Conservation (phyloP, 2,797 vertebrate genomes). For the Rhinatrema bivittatum region DNA sequence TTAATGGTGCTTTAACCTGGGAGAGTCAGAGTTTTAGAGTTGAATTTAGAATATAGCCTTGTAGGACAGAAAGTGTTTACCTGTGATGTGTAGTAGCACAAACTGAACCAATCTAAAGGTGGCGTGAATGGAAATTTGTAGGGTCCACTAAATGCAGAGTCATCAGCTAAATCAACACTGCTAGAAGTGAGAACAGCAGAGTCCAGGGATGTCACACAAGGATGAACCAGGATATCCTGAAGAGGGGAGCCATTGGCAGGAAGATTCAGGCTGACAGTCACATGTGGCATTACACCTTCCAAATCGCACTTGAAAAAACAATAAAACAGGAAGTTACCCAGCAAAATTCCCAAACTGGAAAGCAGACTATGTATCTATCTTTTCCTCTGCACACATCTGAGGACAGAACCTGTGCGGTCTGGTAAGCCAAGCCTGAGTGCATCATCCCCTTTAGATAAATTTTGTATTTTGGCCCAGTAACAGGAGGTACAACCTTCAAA, state of each 20-base stretch:
- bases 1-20: too few relatives aligned
- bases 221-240: conserved; percentile 86
- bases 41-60: too few relatives aligned
- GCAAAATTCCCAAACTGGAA: background rate
- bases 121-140: conserved; percentile 93
- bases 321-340: conserved; percentile 4
- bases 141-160: conserved; percentile 81
- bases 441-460: too few relatives aligned
- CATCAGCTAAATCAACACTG: conserved; percentile 68
- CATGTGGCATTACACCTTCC: conserved; percentile 81
- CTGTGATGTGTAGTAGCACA: conserved; percentile 92
- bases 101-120: conserved; percentile 77
- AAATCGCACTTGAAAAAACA: conserved; percentile 76
- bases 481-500: too few relatives aligned
- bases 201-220: conserved; percentile 84
- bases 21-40: too few relatives aligned
- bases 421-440: too few relatives aligned
- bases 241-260: conserved; percentile 85
- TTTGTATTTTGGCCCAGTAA: too few relatives aligned
- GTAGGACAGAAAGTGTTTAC: too few relatives aligned
- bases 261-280: conserved; percentile 78
- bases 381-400: too few relatives aligned
- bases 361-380: background rate
- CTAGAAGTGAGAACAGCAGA: conserved; percentile 76
- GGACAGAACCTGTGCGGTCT: too few relatives aligned